Base-by-base conservation (phyloP, 2,113 vertebrate species). In the Lamprotornis superbus region DNA sequence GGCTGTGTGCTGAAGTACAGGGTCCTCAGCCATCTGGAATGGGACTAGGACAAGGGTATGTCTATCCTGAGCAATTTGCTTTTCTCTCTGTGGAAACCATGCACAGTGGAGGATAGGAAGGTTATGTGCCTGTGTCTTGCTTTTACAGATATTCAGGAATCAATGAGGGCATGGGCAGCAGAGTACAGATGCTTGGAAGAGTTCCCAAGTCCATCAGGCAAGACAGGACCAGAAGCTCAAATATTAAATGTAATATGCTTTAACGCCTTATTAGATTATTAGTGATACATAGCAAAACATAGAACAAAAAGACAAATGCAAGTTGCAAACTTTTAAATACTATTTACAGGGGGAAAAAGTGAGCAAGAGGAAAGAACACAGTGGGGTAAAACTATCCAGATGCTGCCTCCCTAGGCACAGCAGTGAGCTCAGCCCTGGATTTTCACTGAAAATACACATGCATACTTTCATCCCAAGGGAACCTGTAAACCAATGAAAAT, bases 371-470 rank as follows among this genome's bases (percentile, higher is more conserved):
- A 46, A 73, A 24, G 14, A 83, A 53, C 24, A 57, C 1, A 13
- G n/a, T 31, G 37, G 30, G 84, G 59, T 69, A 87, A 93, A 40
- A 15, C 21, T 79, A 39, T 61, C 70, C 74, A 93, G 78, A 89
- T 46, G 33, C 55, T 57, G 21, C 25, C 23, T 90, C 24, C 39
- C 16, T 35, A 40, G 42, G 67, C 15, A 22, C 11, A 70, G 24
- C 28, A 84, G 23, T 37, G 61, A 91, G 37, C 6, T 83, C 21
- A 57, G 35, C 39, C 42, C 33, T 86, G 86, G 44, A 85, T 82
- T 83, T 83, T 76, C 81, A 70, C 10, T 70, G 52, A 69, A 94
- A 94, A 85, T 65, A 24, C 19, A 52, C 53, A 82, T 65, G 40
- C 46, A 65, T 49, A 10, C 35, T 76, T 94, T 64, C 19, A 61